phyloP scores from a whole-genome alignment of 2,113 vertebrate species.

The Eolophus roseicapilla region DNA sequence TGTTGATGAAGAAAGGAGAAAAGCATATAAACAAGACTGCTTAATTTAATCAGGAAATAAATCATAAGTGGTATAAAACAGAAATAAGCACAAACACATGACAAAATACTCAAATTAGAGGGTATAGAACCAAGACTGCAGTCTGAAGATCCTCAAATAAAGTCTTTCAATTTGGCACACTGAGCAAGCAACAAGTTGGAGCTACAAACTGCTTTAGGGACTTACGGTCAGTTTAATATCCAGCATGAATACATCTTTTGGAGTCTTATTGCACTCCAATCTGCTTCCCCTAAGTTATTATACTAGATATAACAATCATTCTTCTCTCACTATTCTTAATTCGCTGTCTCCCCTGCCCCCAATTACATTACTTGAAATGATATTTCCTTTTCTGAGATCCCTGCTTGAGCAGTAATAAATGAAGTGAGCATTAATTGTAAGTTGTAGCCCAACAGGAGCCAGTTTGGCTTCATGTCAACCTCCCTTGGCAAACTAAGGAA shows the following conservation, averaged over 20 bases:
- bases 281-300: neutral
- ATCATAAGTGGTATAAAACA: neutral
- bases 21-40: neutral
- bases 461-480: conserved; percentile 59
- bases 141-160: neutral
- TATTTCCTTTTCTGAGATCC: conserved; percentile 24
- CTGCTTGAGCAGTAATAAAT: conserved; percentile 62
- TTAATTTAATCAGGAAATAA: neutral
- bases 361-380: conserved; percentile 27
- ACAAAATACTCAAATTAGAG: neutral
- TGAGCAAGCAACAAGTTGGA: neutral
- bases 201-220: neutral
- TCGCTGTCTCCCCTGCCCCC: neutral
- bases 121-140: neutral
- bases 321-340: neutral
- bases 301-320: neutral
- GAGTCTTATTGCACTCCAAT: neutral
- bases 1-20: neutral
- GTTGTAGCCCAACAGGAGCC: conserved; percentile 54
- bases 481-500: conserved; percentile 46
- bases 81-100: neutral
- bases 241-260: neutral
- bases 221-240: neutral
- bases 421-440: conserved; percentile 56
- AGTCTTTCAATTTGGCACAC: neutral